Conservation (phyloP, 2,888 invertebrate genomes). For the Aleiodes testaceus region DNA sequence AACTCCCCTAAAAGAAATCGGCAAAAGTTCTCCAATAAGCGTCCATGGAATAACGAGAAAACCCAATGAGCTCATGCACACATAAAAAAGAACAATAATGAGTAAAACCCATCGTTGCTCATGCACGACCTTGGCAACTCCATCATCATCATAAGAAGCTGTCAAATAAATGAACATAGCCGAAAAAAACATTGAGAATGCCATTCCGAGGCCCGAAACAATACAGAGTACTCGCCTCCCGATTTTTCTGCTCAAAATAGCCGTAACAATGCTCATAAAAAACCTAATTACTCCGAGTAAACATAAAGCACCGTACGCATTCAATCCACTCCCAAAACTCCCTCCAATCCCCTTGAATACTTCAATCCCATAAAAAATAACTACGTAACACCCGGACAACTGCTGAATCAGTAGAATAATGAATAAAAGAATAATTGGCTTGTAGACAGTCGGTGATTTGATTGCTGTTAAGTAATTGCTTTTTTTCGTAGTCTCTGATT, state of each 20-base stretch:
- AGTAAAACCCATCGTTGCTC: slow-evolving; percentile 71
- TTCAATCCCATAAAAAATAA: slow-evolving; percentile 77
- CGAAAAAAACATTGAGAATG: slow-evolving; percentile 71
- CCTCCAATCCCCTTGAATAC: slow-evolving; percentile 74
- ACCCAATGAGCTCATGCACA: slow-evolving; percentile 75
- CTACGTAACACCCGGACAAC: slow-evolving; percentile 76
- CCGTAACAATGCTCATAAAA: slow-evolving; percentile 74
- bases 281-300: slow-evolving; percentile 75
- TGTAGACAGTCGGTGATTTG: slow-evolving; percentile 71
- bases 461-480: slow-evolving; percentile 56
- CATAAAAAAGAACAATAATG: slow-evolving; percentile 74
- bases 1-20: slow-evolving; percentile 74
- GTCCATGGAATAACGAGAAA: slow-evolving; percentile 78
- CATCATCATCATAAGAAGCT: slow-evolving; percentile 43
- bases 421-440: slow-evolving; percentile 74
- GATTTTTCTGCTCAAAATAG: slow-evolving; percentile 73
- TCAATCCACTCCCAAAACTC: slow-evolving; percentile 70
- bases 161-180: slow-evolving; percentile 65
- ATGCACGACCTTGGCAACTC: slow-evolving; percentile 47
- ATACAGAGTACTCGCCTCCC: slow-evolving; percentile 75
- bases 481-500: background rate
- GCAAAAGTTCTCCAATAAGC: slow-evolving; percentile 75
- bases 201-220: slow-evolving; percentile 76
- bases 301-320: slow-evolving; percentile 74
- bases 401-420: slow-evolving; percentile 76